Conservation (phyloP, 2,797 vertebrate genomes). For the Triplophysa bombifrons region DNA sequence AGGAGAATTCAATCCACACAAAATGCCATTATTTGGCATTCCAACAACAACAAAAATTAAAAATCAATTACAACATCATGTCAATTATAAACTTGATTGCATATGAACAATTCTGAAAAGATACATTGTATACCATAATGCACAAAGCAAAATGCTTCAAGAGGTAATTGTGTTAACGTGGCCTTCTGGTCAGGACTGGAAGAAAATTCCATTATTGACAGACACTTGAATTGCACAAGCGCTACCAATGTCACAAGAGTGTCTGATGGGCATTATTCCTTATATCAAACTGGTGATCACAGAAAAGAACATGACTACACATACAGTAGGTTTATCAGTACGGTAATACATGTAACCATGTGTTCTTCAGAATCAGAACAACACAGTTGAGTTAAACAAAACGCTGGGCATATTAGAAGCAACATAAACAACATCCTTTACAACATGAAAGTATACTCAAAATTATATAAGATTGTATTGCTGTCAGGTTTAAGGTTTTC, state of each 20-base stretch:
- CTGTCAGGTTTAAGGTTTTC: not conserved
- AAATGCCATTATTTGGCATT: not conserved
- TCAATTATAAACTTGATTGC: not conserved
- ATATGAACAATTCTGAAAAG: not conserved
- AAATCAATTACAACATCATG: not conserved
- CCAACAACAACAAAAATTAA: not conserved
- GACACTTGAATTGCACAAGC: conserved; percentile 32
- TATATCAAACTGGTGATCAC: not conserved
- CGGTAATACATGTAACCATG: not conserved
- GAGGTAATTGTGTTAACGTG: not conserved
- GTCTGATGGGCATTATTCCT: not conserved
- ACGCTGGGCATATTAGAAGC: not conserved
- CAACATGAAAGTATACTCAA: not conserved
- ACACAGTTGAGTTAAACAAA: not conserved
- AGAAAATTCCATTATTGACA: conserved; percentile 29
- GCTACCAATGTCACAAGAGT: not conserved
- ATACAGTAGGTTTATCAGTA: not conserved
- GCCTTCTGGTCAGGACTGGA: conserved; percentile 10
- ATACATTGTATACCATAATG: not conserved
- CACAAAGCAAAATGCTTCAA: not conserved
- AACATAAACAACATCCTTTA: not conserved
- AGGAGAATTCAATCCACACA: too few relatives aligned
- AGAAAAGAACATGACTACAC: not conserved
- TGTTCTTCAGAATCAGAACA: not conserved
- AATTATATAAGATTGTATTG: too few relatives aligned